A percentile compares a stretch with the other conserved stretches of the same genome.
Conservation (phyloP, 2,888 invertebrate genomes). For the Lapara coniferarum region DNA sequence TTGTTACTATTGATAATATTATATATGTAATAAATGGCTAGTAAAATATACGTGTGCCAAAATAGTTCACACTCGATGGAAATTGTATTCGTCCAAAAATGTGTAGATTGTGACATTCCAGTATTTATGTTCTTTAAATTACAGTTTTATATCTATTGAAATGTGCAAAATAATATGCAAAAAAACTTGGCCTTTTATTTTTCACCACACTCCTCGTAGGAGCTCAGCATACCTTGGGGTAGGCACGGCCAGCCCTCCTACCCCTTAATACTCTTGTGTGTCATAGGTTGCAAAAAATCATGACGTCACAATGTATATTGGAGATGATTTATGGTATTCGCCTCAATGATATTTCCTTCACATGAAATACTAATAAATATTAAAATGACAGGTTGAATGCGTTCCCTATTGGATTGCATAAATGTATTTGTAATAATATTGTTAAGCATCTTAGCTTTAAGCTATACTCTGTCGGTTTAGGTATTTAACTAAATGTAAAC, state of each 20-base stretch:
- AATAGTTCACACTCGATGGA: background rate
- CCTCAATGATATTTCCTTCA: no score
- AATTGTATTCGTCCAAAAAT: constrained; percentile 15
- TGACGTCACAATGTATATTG: no score
- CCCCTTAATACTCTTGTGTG: background rate
- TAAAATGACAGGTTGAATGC: no score
- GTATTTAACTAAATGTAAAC: no score
- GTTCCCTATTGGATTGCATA: no score
- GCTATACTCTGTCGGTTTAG: no score
- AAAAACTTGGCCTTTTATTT: background rate
- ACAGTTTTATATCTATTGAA: constrained; percentile 11
- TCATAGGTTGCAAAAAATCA: no score
- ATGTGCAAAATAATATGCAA: constrained; percentile 12
- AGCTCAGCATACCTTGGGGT: background rate
- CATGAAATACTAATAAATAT: no score
- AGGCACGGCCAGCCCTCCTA: no score
- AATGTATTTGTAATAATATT: no score
- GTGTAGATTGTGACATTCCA: constrained; percentile 22
- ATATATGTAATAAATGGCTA: background rate
- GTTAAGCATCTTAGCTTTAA: no score
- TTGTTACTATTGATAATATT: background rate
- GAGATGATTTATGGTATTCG: no score
- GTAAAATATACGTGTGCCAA: constrained; percentile 9
- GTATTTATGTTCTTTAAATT: constrained; percentile 6
- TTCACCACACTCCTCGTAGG: background rate